Evolutionary conservation across 2,888 invertebrate genomes (phyloP).

Genomic region (Acleris literana): DNA sequence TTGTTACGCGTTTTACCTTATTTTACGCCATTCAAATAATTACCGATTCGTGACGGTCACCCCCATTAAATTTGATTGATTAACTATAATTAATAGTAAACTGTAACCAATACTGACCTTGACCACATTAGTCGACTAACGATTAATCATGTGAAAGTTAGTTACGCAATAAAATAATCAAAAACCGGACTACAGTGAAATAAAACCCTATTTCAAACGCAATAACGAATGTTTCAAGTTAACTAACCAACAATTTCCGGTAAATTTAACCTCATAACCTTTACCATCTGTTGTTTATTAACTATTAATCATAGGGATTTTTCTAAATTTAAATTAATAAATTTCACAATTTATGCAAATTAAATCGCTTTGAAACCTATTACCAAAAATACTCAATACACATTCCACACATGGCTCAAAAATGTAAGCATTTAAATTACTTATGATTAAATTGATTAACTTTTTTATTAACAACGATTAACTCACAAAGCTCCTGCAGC

Average conservation of each 20-base stretch:
- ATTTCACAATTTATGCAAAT: background rate
- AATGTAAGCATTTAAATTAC: background rate
- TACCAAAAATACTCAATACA: background rate
- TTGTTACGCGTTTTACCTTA: no score
- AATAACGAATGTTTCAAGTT: background rate
- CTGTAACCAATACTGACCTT: slow-evolving; percentile 29
- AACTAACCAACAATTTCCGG: no score
- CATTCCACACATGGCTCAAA: no score
- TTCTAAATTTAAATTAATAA: background rate
- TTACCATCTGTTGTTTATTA: no score
- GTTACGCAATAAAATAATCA: slow-evolving; percentile 30
- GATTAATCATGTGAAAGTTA: slow-evolving; percentile 34
- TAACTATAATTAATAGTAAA: slow-evolving; percentile 34
- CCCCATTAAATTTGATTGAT: slow-evolving; percentile 36
- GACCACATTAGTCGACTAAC: slow-evolving; percentile 30
- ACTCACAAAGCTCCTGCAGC: slow-evolving; percentile 24
- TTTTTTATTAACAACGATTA: slow-evolving; percentile 27
- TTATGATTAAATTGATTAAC: slow-evolving; percentile 25
- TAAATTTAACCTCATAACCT: no score
- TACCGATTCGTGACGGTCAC: slow-evolving; percentile 21
- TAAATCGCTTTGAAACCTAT: background rate
- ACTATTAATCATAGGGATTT: background rate
- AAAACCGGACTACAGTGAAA: slow-evolving; percentile 7
- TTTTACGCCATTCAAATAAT: background rate
- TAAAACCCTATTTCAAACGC: background rate